Evolutionary conservation across 2,888 invertebrate species (phyloP), one percentile per base, ranked within the genome.

Genomic region (Podotricha telesiphe): DNA sequence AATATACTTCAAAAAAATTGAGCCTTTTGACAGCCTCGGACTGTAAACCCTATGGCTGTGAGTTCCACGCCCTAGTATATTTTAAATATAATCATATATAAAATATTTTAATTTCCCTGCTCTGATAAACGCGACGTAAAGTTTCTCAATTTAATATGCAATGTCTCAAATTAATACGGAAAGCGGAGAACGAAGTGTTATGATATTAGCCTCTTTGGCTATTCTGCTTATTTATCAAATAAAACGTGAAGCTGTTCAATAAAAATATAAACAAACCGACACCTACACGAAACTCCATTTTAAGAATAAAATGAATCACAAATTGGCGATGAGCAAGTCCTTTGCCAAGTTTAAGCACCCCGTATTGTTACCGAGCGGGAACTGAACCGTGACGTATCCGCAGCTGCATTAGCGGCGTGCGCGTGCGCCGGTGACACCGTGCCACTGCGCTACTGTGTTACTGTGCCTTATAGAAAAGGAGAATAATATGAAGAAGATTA

Each of bases 341-440:
- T 76, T 76, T 78, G 34, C 73, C 75, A 80, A 87, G 89, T 88
- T 87, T 85, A 87, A 82, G 83, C 82, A 88, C 88, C 87, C 82
- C 86, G 80, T n/a, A n/a, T 28, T 79, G 83, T 82, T 85, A 83
- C 81, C 75, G 77, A 78, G 79, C 74, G 69, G 66, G 73, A 76
- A 80, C 78, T 86, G 82, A 77, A 76, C 79, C 88, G 85, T 86
- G 86, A 85, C 87, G 82, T 74, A 70, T 75, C 72, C 65, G 73
- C 47, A 73, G 73, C 69, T 77, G 82, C 89, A 88, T 86, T 88
- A 80, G 83, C 75, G 77, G 73, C 68, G 79, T 78, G 80, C 69
- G 80, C 89, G 86, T 87, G 88, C 87, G 87, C 74, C 76, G 63
- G 72, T 63, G 66, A 72, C 78, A 77, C 77, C 77, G 77, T 77